phyloP scores from a whole-genome alignment of 2,888 invertebrate genomes.

The Ferdinandea cuprea region DNA sequence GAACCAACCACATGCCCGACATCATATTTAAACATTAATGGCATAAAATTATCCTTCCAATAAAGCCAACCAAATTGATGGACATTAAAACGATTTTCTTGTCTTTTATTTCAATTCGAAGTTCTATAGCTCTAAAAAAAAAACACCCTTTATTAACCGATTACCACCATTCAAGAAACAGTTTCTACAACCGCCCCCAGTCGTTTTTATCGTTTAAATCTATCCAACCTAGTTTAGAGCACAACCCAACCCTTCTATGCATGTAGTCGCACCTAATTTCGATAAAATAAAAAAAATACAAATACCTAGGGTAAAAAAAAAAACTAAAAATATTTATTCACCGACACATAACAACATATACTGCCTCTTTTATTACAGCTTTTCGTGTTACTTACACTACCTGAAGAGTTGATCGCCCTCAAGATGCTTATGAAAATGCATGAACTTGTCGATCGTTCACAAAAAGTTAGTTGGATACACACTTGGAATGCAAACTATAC shows the following conservation, averaged over 20 bases:
- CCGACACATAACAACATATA: constrained; percentile 57
- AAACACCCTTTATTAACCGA: too few species aligned
- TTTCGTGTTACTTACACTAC: constrained; percentile 60
- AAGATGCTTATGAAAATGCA: constrained; percentile 50
- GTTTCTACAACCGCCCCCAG: background rate
- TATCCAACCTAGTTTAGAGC: background rate
- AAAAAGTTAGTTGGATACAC: constrained; percentile 34
- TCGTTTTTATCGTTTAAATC: background rate
- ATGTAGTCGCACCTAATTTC: constrained; percentile 23
- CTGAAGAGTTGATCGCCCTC: constrained; percentile 60
- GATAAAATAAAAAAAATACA: too few species aligned
- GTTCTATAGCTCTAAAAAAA: too few species aligned
- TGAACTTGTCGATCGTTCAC: constrained; percentile 45
- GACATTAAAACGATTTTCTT: too few species aligned
- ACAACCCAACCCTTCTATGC: constrained; percentile 12
- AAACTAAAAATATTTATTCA: constrained; percentile 31
- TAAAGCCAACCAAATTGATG: too few species aligned
- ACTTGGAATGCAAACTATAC: constrained; percentile 45
- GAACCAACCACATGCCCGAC: too few species aligned
- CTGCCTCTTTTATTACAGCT: constrained; percentile 61
- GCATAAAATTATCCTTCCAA: too few species aligned
- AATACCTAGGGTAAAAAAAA: constrained; percentile 4
- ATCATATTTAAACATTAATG: too few species aligned
- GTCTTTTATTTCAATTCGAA: too few species aligned
- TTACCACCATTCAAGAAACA: background rate